Evolutionary conservation across 1,140 invertebrate species (phyloP), one percentile per base, ranked within the genome.

Genomic region (Solen grandis): DNA sequence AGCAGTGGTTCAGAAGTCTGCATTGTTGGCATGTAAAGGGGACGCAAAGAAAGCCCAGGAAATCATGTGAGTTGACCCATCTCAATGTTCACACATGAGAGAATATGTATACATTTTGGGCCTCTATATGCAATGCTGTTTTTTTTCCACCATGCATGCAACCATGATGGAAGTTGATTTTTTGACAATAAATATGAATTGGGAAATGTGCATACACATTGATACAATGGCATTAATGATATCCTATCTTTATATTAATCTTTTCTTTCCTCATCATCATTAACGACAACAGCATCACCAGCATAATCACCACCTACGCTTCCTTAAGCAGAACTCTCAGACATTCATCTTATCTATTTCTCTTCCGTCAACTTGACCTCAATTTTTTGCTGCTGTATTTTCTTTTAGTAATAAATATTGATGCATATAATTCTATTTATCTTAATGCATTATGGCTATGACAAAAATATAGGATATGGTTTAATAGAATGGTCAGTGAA

Each of bases 1-100:
- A 3, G 76, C 83, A 10, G 80, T 81, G 13, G 81, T 88, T 31
- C 86, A 85, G 52, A 76, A 74, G 19, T 69, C 87, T 27, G 84
- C 87, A 2, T 29, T 52, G 5, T 54, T 88, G 62, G 84, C 82
- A 22, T 33, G 84, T 46, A n/a, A 69, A 46, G 81, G 82, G 0
- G 38, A 85, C 19, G 36, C 50, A 5, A 68, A 33, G 25, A 50
- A 82, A 36, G 86, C 85, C 25, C 82, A 82, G 54, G 72, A 68
- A 41, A 63, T 82, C n/a, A 25, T 88, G 86, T 88, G 73, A 84
- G 84, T 85, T 62, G n/a, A n/a, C n/a, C 2, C 19, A 5, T 27
- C 27, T 60, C 29, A 22, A 4, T 60, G 0, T 8, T 1, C 14
- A 60, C n/a, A n/a, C n/a, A n/a, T n/a, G n/a, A n/a, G n/a, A n/a